phyloP scores from a whole-genome alignment of 2,113 vertebrate species.

The Trachemys scripta region DNA sequence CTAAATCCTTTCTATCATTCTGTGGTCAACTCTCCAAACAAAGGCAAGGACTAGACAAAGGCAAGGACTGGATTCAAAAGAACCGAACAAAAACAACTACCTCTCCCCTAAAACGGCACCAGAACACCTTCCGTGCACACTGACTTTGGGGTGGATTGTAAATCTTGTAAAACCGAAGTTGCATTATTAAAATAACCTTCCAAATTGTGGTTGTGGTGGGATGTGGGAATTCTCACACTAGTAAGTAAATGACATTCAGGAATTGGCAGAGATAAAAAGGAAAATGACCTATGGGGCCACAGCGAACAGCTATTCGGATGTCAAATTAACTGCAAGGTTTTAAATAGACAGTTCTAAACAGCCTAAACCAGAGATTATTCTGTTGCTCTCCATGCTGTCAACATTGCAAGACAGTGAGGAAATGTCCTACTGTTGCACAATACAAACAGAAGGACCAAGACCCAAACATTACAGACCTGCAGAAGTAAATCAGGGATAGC shows the following conservation, averaged over 20 bases:
- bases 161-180: background rate
- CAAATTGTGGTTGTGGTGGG: background rate
- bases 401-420: background rate
- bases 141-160: background rate
- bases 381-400: constrained; percentile 6
- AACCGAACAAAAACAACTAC: background rate
- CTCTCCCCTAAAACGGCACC: background rate
- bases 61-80: background rate
- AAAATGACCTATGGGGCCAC: background rate
- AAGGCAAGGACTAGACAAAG: background rate
- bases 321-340: constrained; percentile 33
- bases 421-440: background rate
- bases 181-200: background rate
- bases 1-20: background rate
- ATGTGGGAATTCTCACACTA: background rate
- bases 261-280: background rate
- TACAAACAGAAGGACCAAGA: background rate
- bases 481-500: background rate
- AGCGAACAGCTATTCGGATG: constrained; percentile 11
- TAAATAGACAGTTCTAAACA: constrained; percentile 56
- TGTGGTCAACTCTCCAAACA: background rate
- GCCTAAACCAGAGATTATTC: constrained; percentile 54
- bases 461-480: background rate
- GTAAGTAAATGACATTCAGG: background rate
- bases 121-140: background rate